These are phyloP conservation scores for Andrena marginata DNA, from an alignment of 2,888 invertebrate genomes.

Conservation along the genomic window DNA sequence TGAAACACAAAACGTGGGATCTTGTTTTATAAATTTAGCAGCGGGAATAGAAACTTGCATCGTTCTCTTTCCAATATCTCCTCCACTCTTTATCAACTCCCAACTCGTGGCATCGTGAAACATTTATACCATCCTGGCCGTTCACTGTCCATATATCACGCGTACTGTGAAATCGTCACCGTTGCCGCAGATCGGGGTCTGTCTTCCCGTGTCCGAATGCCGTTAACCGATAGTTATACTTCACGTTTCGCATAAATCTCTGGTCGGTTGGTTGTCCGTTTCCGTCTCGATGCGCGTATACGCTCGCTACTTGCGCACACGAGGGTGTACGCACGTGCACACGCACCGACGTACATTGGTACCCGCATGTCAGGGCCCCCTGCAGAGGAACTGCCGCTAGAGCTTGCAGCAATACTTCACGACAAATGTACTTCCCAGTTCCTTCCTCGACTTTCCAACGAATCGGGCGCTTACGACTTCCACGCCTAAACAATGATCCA, in stretches of 20 bases:
- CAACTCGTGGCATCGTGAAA: conserved; percentile 6
- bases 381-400: conserved; percentile 52
- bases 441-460: conserved; percentile 51
- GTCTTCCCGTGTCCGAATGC: conserved; percentile 55
- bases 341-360: conserved; percentile 48
- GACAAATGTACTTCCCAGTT: conserved; percentile 63
- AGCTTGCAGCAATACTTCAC: conserved; percentile 64
- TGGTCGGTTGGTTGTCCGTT: conserved; percentile 36
- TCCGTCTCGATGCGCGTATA: conserved; percentile 30
- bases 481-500: conserved; percentile 55
- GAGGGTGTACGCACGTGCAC: conserved; percentile 33
- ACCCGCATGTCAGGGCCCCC: conserved; percentile 62
- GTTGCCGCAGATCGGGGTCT: conserved; percentile 29
- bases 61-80: no score
- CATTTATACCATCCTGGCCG: conserved; percentile 16
- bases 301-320: conserved; percentile 40
- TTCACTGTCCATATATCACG: conserved; percentile 31
- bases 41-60: no score
- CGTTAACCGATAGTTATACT: conserved; percentile 68
- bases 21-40: no score
- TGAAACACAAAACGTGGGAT: no score
- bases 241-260: conserved; percentile 62
- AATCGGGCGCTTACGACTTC: conserved; percentile 39
- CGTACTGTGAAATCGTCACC: conserved; percentile 49
- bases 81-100: neutral